Conservation (phyloP, 2,113 vertebrate species). For the Oncorhynchus keta region DNA sequence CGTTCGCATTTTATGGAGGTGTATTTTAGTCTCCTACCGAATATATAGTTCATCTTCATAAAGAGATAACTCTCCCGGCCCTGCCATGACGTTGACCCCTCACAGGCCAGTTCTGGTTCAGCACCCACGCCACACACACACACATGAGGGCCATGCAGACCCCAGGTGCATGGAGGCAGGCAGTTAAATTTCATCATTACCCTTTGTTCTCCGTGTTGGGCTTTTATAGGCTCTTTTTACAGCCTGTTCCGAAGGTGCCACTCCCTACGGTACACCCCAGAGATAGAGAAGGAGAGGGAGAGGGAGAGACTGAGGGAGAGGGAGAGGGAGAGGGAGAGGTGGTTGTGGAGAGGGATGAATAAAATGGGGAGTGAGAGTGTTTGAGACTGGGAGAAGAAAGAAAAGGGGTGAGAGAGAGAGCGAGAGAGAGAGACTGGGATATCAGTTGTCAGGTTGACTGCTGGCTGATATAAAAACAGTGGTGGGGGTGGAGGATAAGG, state of each 20-base stretch:
- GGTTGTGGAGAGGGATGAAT: constrained; percentile 43
- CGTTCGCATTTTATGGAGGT: constrained; percentile 70
- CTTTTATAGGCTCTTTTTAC: constrained; percentile 79
- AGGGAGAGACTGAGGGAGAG: constrained; percentile 49
- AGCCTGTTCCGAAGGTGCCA: constrained; percentile 68
- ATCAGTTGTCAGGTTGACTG: constrained; percentile 79
- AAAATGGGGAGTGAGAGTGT: not conserved
- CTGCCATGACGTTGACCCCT: constrained; percentile 74
- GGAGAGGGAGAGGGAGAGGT: constrained; percentile 36
- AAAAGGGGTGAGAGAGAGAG: constrained; percentile 2
- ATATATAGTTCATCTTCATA: constrained; percentile 75
- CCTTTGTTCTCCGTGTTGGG: constrained; percentile 73
- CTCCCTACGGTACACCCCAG: constrained; percentile 66
- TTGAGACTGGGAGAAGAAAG: constrained; percentile 11
- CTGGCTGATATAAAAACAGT: constrained; percentile 80
- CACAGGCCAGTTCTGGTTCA: constrained; percentile 75
- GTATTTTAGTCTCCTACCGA: constrained; percentile 77
- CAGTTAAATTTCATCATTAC: constrained; percentile 86
- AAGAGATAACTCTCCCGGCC: constrained; percentile 74
- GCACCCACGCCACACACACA: constrained; percentile 53
- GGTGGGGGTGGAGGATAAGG: constrained; percentile 73
- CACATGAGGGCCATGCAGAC: constrained; percentile 73
- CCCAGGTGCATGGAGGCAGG: constrained; percentile 77
- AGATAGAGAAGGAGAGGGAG: constrained; percentile 64
- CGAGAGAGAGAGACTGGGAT: constrained; percentile 42